A percentile compares a stretch with the other conserved stretches of the same genome.
Conservation (phyloP, 2,888 invertebrate genomes). For the Ecliptopera silaceata region DNA sequence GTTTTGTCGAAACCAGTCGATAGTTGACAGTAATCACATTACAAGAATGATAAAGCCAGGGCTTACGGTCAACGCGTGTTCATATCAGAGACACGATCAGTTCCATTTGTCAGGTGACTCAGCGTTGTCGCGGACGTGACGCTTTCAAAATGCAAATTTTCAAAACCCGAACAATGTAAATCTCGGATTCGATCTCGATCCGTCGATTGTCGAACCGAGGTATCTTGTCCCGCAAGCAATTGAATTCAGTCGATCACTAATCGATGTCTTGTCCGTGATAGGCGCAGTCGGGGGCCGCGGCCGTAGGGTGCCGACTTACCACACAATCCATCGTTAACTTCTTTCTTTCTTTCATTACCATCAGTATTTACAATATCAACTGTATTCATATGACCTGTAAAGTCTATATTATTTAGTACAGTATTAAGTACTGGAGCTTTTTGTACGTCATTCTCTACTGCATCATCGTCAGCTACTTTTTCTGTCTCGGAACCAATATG, state of each 20-base stretch:
- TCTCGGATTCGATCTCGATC: slow-evolving; percentile 76
- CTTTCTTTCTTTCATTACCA: slow-evolving; percentile 80
- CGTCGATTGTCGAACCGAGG: slow-evolving; percentile 65
- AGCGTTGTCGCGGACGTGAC: slow-evolving; percentile 80
- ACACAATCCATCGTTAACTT: slow-evolving; percentile 84
- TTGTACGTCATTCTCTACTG: slow-evolving; percentile 79
- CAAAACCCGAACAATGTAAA: slow-evolving; percentile 78
- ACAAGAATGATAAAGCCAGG: slow-evolving; percentile 74
- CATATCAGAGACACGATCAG: slow-evolving; percentile 77
- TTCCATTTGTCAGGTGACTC: slow-evolving; percentile 82
- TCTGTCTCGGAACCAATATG: slow-evolving; percentile 53
- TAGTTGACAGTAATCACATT: slow-evolving; percentile 78
- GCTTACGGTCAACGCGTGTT: slow-evolving; percentile 80
- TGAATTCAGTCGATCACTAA: slow-evolving; percentile 84
- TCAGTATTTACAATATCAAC: slow-evolving; percentile 68
- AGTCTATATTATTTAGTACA: slow-evolving; percentile 65
- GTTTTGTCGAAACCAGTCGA: slow-evolving; percentile 53
- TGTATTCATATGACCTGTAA: slow-evolving; percentile 60
- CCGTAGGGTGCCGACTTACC: slow-evolving; percentile 83
- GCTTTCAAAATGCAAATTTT: slow-evolving; percentile 82
- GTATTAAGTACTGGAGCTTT: slow-evolving; percentile 72
- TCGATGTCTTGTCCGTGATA: slow-evolving; percentile 83
- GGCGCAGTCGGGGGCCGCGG: slow-evolving; percentile 80
- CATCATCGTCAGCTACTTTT: slow-evolving; percentile 75
- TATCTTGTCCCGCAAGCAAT: slow-evolving; percentile 78